Evolutionary conservation across 1,140 invertebrate genomes (phyloP).

Genomic region (Zaprionus ghesquierei): DNA sequence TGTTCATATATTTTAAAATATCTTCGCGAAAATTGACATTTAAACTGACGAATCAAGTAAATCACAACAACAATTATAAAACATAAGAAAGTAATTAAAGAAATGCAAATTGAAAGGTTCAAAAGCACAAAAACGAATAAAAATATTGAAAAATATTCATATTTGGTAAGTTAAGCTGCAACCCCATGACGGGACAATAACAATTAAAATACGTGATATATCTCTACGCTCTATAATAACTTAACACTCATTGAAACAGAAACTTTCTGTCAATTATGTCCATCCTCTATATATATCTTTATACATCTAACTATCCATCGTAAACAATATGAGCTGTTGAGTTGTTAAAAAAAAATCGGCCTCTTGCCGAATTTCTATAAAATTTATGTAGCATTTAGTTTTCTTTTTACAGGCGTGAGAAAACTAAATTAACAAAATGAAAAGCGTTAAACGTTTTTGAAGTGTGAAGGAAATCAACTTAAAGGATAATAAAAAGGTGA

Average conservation of each 20-base stretch:
- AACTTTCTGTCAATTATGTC: not conserved
- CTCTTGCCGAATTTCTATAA: constrained; percentile 54
- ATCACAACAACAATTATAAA: constrained; percentile 34
- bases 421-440: constrained; percentile 53
- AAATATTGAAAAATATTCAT: constrained; percentile 38
- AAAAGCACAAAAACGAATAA: constrained; percentile 23
- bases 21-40: constrained; percentile 19
- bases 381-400: constrained; percentile 72
- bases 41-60: constrained; percentile 21
- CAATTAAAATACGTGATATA: constrained; percentile 20
- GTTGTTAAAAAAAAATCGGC: constrained; percentile 51
- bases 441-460: constrained; percentile 53
- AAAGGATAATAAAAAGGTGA: constrained; percentile 65
- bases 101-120: constrained; percentile 4
- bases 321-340: constrained; percentile 29
- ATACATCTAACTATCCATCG: not conserved
- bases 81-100: constrained; percentile 17
- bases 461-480: constrained; percentile 58
- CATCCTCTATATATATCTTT: not conserved
- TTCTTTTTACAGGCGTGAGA: constrained; percentile 72
- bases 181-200: not conserved
- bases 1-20: constrained; percentile 20
- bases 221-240: constrained; percentile 14
- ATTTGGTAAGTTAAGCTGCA: constrained; percentile 74
- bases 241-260: constrained; percentile 15